Base-by-base conservation (phyloP, 2,113 vertebrate genomes). In the Zeus faber region DNA sequence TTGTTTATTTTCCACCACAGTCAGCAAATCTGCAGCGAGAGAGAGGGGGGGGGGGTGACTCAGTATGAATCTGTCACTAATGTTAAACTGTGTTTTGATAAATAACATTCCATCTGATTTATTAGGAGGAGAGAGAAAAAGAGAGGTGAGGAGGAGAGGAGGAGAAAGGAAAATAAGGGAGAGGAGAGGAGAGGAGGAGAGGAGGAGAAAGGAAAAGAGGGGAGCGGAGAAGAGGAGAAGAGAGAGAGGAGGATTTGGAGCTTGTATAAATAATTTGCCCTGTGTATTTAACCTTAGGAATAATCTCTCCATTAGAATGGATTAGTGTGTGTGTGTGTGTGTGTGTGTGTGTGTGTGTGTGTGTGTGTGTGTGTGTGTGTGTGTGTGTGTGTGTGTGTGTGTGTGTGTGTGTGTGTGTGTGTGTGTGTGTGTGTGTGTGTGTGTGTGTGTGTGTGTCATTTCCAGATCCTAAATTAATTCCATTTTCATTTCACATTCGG, bases 51-150 rank as follows among this genome's bases (percentile, higher is more conserved):
- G 39, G 6, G 39, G n/a, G 37, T 2, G 14, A n/a, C 58, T 20
- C 9, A 39, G 75, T 68, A 67, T 49, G 68, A 84, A 77, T 75
- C 76, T 50, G 63, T 81, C 77, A 57, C 56, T 64, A 54, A n/a
- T n/a, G n/a, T n/a, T n/a, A n/a, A n/a, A n/a, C n/a, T n/a, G 72
- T 74, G 61, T 77, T 81, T 80, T 66, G 72, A 81, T 55, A 71
- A 79, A 77, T 74, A 79, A 79, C 76, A 79, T 79, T 74, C 65
- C 59, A 20, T 66, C 67, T 65, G 70, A 73, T 79, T 76, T 61
- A 70, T 72, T 74, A 70, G 65, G 39, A 58, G 48, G 26, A 35
- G 45, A 67, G 43, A 22, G 24, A 18, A 53, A 29, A 55, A 33
- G 3, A 24, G 44, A 3, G 14, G 31, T 3, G 27, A 29, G 9